These are phyloP conservation scores for Rotaria sp. DNA, from an alignment of 2,888 invertebrate species.

Conservation along the genomic window DNA sequence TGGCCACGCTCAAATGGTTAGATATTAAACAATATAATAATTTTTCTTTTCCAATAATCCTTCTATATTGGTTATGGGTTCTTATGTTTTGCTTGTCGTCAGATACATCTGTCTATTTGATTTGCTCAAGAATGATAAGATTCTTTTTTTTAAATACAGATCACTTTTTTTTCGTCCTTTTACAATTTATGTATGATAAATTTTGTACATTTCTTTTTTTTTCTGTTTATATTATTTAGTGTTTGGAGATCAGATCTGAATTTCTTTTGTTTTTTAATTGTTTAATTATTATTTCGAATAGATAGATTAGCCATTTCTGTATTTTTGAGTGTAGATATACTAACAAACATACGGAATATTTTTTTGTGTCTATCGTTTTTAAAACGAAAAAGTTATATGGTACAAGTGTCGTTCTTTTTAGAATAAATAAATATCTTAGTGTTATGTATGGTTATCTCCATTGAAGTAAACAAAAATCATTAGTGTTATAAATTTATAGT, in stretches of 20 bases:
- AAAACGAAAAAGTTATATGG: not conserved
- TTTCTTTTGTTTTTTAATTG: not conserved
- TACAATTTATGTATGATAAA: not conserved
- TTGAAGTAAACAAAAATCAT: not conserved
- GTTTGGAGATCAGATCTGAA: not conserved
- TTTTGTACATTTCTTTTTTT: not conserved
- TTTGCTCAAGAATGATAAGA: not conserved
- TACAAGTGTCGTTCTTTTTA: not conserved
- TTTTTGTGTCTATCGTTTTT: not conserved
- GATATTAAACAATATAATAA: not conserved
- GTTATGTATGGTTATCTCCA: not conserved
- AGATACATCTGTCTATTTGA: not conserved
- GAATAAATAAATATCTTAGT: not conserved
- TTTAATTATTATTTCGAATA: not conserved
- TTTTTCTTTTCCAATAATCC: no score
- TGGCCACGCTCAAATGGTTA: slow-evolving; percentile 40
- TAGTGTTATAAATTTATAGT: no score
- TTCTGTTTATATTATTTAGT: not conserved
- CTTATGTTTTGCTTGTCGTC: not conserved
- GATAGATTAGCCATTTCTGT: not conserved
- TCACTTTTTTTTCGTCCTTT: not conserved
- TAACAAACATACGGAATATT: not conserved
- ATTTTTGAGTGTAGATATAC: not conserved
- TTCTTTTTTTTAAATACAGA: not conserved
- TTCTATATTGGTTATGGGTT: not conserved